These are phyloP conservation scores for Epicauta chinensis DNA, from an alignment of 1,140 invertebrate species.

Conservation along the genomic window DNA sequence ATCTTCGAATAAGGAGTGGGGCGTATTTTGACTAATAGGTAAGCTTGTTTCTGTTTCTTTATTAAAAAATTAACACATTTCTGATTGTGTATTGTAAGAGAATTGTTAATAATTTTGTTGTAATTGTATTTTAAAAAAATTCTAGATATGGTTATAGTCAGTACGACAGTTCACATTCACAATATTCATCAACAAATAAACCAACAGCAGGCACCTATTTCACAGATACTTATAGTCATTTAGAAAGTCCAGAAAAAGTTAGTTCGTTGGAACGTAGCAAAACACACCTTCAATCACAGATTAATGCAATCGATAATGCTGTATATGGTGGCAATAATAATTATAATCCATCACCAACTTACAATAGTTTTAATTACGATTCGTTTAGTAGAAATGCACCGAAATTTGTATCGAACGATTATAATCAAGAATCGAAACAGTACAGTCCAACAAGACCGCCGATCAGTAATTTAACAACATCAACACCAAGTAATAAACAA, in stretches of 20 bases:
- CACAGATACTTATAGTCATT: constrained; percentile 35
- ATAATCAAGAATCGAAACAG: constrained; percentile 4
- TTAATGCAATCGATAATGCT: constrained; percentile 32
- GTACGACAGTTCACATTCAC: constrained; percentile 22
- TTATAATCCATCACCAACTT: constrained; percentile 25
- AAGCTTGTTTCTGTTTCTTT: constrained; percentile 5
- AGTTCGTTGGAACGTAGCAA: constrained; percentile 35
- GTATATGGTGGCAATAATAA: constrained; percentile 31
- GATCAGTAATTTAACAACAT: too few species aligned
- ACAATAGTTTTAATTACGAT: constrained; percentile 3
- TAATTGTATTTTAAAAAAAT: too few species aligned
- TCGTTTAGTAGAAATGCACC: constrained; percentile 16
- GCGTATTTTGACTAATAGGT: not conserved
- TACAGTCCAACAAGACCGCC: constrained; percentile 12
- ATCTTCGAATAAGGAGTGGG: not conserved
- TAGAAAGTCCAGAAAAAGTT: constrained; percentile 39
- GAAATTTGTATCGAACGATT: constrained; percentile 15
- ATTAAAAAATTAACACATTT: constrained; percentile 4
- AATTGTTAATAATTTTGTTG: too few species aligned
- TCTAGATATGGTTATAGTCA: constrained; percentile 8
- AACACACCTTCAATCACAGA: constrained; percentile 25
- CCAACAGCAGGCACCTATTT: constrained; percentile 23
- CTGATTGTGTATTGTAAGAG: too few species aligned
- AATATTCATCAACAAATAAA: constrained; percentile 11
- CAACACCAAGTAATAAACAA: too few species aligned